phyloP scores from a whole-genome alignment of 2,113 vertebrate species.

The Isichthys henryi region DNA sequence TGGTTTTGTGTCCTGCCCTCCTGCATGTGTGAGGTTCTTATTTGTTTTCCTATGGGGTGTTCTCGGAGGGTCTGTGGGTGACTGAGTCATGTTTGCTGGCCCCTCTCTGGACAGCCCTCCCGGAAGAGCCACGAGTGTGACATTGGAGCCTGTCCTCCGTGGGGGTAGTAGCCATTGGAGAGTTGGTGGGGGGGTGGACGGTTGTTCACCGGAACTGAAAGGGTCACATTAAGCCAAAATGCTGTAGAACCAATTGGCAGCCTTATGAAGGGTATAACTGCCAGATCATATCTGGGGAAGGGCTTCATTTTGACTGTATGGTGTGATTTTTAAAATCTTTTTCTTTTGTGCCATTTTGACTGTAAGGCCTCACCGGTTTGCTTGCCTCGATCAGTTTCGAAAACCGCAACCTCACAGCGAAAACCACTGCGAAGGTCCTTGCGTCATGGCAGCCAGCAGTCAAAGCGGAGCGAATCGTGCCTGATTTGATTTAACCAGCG shows the following conservation, averaged over 20 bases:
- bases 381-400: neutral
- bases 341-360: neutral
- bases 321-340: neutral
- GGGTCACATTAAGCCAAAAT: neutral
- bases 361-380: neutral
- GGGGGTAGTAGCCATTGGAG: neutral
- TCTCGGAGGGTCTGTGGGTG: neutral
- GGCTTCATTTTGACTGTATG: neutral
- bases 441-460: neutral
- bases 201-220: neutral
- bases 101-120: neutral
- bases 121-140: neutral
- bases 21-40: neutral
- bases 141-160: neutral
- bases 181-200: neutral
- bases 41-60: neutral
- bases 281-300: neutral
- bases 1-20: neutral
- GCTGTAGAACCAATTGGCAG: neutral
- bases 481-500: neutral
- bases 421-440: neutral
- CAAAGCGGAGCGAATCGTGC: neutral
- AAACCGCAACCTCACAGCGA: neutral
- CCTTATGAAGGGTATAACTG: neutral
- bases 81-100: neutral